A percentile compares a stretch with the other conserved stretches of the same genome.
These are phyloP conservation scores for Rhynchonycteris naso DNA, from an alignment of 2,797 vertebrate species.

Conservation along the genomic window DNA sequence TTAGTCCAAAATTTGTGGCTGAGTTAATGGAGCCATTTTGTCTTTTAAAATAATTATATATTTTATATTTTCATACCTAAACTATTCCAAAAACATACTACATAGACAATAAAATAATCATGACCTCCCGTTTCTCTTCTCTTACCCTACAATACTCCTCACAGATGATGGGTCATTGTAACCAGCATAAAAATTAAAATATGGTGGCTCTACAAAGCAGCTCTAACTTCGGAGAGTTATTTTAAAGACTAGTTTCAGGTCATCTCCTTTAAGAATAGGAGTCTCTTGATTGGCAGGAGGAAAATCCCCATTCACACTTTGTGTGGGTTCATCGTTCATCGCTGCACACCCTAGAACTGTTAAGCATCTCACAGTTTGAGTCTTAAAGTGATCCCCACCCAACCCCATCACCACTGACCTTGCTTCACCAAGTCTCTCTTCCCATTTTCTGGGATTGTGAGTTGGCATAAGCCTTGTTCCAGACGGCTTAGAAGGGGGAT, in stretches of 20 bases:
- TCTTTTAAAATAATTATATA: not conserved
- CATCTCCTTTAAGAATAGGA: not conserved
- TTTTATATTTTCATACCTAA: not conserved
- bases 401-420: not conserved
- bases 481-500: not conserved
- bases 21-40: not conserved
- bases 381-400: not conserved
- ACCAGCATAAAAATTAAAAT: not conserved
- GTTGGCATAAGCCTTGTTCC: not conserved
- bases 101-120: not conserved
- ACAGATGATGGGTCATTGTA: not conserved
- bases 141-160: not conserved
- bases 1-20: not conserved
- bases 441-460: not conserved
- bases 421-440: not conserved
- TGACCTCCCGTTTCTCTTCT: not conserved
- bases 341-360: not conserved
- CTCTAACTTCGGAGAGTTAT: not conserved
- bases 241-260: not conserved
- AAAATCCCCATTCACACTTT: not conserved
- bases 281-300: not conserved
- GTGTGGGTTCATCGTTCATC: not conserved
- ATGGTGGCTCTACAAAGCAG: not conserved
- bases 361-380: not conserved
- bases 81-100: not conserved